Percentiles rank a stretch among this genome's conserved stretches.
Conservation (phyloP, 2,113 vertebrate species). For the Microcebus jonahi region DNA sequence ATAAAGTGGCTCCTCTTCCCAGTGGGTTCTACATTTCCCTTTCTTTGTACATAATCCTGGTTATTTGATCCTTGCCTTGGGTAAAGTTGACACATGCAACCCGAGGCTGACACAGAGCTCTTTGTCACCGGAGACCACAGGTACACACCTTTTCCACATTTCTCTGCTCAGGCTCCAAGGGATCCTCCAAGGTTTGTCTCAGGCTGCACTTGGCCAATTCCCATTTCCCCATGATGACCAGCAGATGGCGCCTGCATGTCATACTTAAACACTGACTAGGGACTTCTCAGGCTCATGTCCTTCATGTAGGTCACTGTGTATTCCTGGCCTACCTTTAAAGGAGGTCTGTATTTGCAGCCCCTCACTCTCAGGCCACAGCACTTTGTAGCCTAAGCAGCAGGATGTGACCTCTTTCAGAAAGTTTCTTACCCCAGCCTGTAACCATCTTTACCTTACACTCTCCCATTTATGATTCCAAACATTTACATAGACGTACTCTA, state of each 20-base stretch:
- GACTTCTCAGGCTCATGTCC: neutral
- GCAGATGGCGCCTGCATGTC: constrained; percentile 58
- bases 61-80: constrained; percentile 17
- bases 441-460: neutral
- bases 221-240: constrained; percentile 39
- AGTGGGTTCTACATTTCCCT: neutral
- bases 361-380: neutral
- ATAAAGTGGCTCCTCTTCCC: neutral
- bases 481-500: neutral
- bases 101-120: neutral
- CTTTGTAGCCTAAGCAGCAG: neutral
- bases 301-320: neutral
- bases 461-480: neutral
- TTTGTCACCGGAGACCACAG: neutral
- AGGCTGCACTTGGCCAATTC: neutral
- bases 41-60: neutral
- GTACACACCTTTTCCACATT: neutral
- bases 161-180: neutral
- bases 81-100: neutral
- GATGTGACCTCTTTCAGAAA: neutral
- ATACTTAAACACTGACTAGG: neutral
- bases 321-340: neutral
- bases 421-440: neutral
- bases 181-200: neutral
- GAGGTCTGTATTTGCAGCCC: neutral